Evolutionary conservation across 2,888 invertebrate genomes (phyloP).

Genomic region (Aleiodes leptofemur): DNA sequence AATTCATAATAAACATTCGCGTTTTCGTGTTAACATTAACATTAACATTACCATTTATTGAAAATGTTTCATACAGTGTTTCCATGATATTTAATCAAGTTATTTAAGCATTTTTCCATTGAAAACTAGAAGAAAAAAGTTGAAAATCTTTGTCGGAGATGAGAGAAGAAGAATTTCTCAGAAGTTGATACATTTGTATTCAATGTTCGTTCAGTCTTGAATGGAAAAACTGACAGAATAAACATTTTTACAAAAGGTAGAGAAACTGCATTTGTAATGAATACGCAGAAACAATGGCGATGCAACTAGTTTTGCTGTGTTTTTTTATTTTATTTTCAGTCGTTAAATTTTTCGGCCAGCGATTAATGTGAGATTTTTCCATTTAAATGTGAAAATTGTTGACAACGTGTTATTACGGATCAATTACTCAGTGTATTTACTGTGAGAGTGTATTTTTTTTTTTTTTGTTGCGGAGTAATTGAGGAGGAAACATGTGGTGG

Average conservation of each 20-base stretch:
- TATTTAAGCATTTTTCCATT: background rate
- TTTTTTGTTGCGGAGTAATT: background rate
- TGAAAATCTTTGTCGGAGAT: background rate
- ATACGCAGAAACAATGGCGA: constrained; percentile 23
- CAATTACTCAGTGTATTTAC: background rate
- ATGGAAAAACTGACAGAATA: constrained; percentile 5
- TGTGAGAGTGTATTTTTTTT: background rate
- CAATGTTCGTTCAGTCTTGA: background rate
- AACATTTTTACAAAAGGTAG: background rate
- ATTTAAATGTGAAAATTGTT: background rate
- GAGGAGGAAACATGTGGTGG: constrained; percentile 55
- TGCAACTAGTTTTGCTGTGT: constrained; percentile 15
- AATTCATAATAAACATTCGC: too few species aligned
- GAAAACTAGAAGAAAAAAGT: background rate
- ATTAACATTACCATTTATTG: too few species aligned
- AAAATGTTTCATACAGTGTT: too few species aligned
- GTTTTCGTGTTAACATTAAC: too few species aligned
- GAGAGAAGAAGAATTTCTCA: background rate
- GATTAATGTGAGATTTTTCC: background rate
- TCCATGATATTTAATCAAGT: too few species aligned
- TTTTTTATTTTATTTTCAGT: background rate
- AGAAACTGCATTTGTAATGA: constrained; percentile 7
- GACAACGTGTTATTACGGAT: background rate
- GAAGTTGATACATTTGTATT: constrained; percentile 18
- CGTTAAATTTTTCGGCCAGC: background rate